A percentile compares a stretch with the other conserved stretches of the same genome.
These are phyloP conservation scores for Morphnarchus princeps DNA, from an alignment of 2,113 vertebrate species.

Conservation along the genomic window DNA sequence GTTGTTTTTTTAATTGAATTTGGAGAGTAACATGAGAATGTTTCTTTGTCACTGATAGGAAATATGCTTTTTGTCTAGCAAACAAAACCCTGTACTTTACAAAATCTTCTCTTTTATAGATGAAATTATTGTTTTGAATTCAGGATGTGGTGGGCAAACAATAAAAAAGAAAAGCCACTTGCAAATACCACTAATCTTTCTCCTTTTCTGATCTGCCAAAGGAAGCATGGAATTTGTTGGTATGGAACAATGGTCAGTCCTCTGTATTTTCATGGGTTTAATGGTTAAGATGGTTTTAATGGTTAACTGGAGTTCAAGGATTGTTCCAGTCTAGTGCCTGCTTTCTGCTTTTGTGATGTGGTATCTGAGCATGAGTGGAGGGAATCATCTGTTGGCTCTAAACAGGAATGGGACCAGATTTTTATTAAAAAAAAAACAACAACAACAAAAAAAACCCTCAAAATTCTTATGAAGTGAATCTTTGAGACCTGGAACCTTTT, in stretches of 20 bases:
- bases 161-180: background rate
- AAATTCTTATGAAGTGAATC: background rate
- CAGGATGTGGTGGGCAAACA: conserved; percentile 16
- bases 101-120: background rate
- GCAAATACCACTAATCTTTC: background rate
- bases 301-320: background rate
- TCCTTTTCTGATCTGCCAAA: background rate
- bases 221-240: background rate
- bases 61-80: background rate
- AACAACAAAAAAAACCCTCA: background rate
- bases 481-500: background rate
- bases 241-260: background rate
- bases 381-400: background rate
- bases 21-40: background rate
- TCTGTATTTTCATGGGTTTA: background rate
- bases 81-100: background rate
- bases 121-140: conserved; percentile 1
- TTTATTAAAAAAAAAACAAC: background rate
- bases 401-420: background rate
- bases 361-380: background rate
- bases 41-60: background rate
- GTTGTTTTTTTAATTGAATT: background rate
- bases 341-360: background rate
- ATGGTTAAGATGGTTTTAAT: background rate
- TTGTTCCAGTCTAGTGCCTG: background rate